Base-by-base conservation (phyloP, 2,113 vertebrate species). In the Chaenocephalus aceratus region DNA sequence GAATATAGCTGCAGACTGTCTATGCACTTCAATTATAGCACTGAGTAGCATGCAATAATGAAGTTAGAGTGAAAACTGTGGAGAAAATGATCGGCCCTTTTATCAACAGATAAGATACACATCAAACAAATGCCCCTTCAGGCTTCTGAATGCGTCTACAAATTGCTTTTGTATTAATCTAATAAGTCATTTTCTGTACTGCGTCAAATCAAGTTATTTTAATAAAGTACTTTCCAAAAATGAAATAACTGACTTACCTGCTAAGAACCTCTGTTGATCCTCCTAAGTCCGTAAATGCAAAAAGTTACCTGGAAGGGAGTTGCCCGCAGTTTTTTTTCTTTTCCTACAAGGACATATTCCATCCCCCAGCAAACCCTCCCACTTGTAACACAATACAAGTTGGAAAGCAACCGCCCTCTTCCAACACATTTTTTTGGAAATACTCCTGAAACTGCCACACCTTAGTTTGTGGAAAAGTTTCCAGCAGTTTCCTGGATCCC, bases 61-160 rank as follows among this genome's bases (percentile, higher is more conserved):
- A 86, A 78, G 72, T 80, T 68, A 72, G 60, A 79, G 66, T 62
- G 41, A 78, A 79, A 75, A 80, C 41, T 72, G 57, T 49, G 6
- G 34, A 77, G 76, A 85, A 88, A 72, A 84, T 8, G 14, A 87
- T 65, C 30, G n/a, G 21, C 52, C 12, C 15, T 88, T 84, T 83
- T 14, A 68, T 76, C 58, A 80, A 70, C 44, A 79, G 66, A 79
- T 59, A 34, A 61, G 21, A 75, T 56, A 86, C 72, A 87, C 79
- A 89, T 86, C 60, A 89, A 84, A 80, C 60, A 64, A 88, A 91
- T 78, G 80, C 41, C 26, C 72, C 61, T 75, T 83, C 66, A 71
- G 66, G 75, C 52, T 65, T 75, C 16, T 72, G 23, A 1, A 21
- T 41, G 49, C 21, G 5, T 64, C 46, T 56, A 77, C 36, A 79